Evolutionary conservation across 2,888 invertebrate species (phyloP).

Genomic region (Dioctria linearis): DNA sequence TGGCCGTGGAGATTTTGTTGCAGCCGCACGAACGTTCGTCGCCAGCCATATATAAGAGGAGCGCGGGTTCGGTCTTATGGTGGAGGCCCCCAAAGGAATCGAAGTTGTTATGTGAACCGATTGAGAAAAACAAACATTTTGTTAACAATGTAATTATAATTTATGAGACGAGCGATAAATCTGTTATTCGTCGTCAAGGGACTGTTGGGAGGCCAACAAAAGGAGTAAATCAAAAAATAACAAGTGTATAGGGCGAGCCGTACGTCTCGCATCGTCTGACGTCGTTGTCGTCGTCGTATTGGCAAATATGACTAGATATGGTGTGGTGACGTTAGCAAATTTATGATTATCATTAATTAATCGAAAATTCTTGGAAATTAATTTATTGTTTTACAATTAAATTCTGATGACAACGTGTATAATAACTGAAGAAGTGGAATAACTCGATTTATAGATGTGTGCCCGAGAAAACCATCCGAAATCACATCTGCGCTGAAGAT

Average conservation of each 20-base stretch:
- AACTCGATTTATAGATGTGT: too few species aligned
- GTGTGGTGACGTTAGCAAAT: slow-evolving; percentile 21
- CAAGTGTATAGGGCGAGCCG: slow-evolving; percentile 14
- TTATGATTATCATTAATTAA: slow-evolving; percentile 47
- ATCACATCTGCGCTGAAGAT: too few species aligned
- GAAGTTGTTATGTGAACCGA: slow-evolving; percentile 49
- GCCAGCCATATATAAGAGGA: slow-evolving; percentile 24
- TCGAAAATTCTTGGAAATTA: slow-evolving; percentile 41
- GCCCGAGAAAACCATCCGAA: too few species aligned
- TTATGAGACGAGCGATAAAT: slow-evolving; percentile 54
- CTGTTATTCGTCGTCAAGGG: slow-evolving; percentile 49
- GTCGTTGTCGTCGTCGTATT: slow-evolving; percentile 1
- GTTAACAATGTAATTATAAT: slow-evolving; percentile 56
- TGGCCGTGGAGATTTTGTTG: slow-evolving; percentile 7
- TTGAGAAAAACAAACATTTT: slow-evolving; percentile 54
- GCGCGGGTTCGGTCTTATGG: not conserved
- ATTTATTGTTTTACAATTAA: slow-evolving; percentile 48
- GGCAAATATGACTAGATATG: not conserved
- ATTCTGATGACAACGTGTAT: not conserved
- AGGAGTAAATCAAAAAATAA: slow-evolving; percentile 25
- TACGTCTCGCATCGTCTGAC: not conserved
- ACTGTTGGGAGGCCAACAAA: slow-evolving; percentile 2
- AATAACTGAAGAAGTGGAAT: not conserved
- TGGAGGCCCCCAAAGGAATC: slow-evolving; percentile 30
- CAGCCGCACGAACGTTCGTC: not conserved